These are phyloP conservation scores for Grapholita molesta DNA, from an alignment of 1,140 invertebrate genomes.

Conservation along the genomic window DNA sequence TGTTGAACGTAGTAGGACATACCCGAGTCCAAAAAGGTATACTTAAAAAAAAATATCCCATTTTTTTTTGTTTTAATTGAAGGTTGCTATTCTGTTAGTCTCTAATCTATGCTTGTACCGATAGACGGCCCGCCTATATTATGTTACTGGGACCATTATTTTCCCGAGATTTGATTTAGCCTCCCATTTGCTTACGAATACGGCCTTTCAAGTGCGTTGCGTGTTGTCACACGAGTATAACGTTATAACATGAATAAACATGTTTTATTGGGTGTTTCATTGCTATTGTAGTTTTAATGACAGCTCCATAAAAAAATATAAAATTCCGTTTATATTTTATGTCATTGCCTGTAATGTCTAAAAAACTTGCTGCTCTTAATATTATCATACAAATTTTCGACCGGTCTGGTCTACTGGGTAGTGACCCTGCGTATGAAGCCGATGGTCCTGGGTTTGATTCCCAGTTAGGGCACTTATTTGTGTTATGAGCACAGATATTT, in stretches of 20 bases:
- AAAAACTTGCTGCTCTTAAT: too few relatives aligned
- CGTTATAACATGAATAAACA: not conserved
- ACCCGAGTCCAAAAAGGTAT: too few relatives aligned
- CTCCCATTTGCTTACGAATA: slow-evolving; percentile 3
- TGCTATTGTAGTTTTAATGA: not conserved
- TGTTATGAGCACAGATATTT: too few relatives aligned
- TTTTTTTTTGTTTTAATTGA: not conserved
- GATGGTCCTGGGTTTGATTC: too few relatives aligned
- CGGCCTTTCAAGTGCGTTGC: not conserved
- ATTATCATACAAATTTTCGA: too few relatives aligned
- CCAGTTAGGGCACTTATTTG: too few relatives aligned
- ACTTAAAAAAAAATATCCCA: too few relatives aligned
- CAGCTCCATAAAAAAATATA: too few relatives aligned
- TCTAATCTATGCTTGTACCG: slow-evolving; percentile 20
- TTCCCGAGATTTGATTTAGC: slow-evolving; percentile 41
- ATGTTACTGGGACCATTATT: slow-evolving; percentile 52
- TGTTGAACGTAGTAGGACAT: too few relatives aligned
- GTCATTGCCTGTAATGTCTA: not conserved
- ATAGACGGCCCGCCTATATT: slow-evolving; percentile 47
- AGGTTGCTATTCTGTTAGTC: not conserved
- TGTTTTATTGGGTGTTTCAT: not conserved
- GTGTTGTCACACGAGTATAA: slow-evolving; percentile 10
- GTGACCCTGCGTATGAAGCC: too few relatives aligned
- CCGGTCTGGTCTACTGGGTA: too few relatives aligned
- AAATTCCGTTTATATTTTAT: too few relatives aligned